Evolutionary conservation across 2,113 vertebrate genomes (phyloP), one percentile per base, ranked within the genome.

Genomic region (Paedocypris sp.): DNA sequence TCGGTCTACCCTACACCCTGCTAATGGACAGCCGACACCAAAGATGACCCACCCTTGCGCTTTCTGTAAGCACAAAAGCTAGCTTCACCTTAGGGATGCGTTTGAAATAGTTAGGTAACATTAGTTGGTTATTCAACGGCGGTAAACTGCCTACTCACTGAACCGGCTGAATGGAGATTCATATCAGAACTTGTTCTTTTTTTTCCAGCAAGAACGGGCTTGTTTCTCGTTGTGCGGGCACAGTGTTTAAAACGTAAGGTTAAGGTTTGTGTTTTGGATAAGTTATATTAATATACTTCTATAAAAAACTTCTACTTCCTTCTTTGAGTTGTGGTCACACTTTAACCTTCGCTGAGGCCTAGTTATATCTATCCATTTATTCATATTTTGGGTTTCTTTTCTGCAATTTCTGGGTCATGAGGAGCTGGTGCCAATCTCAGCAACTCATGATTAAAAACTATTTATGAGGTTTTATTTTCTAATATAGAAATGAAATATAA

Each of bases 1-100:
- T 59, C 43, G 53, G 48, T 54, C 43, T 18, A 8, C 4, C 8
- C 53, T 32, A 56, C 62, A 45, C 57, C 68, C 57, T 12, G 3
- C 41, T 20, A 51, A 62, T 64, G 60, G 53, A 61, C 56, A 49
- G 26, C 11, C 49, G 62, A 69, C 62, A 70, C 68, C 43, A 48
- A 62, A 70, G 32, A 66, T 64, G 36, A 36, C 57, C 57, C 53
- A 32, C 26, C 53, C 53, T 43, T 1, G 4, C 31, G 29, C 56
- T 46, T 35, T 61, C 58, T 15, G 38, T 45, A 51, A 49, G 23
- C 50, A 62, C 45, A 61, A 70, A 28, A 26, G 35, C 22, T 33
- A 16, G 32, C 36, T 11, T 62, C 36, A 38, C 26, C 57, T 56
- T 35, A 23, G 32, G 41, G 50, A 61, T 65, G 48, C 51, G 45